Evolutionary conservation across 1,140 invertebrate species (phyloP), one percentile per base, ranked within the genome.

Genomic region (Akabosia matsudoensis): DNA sequence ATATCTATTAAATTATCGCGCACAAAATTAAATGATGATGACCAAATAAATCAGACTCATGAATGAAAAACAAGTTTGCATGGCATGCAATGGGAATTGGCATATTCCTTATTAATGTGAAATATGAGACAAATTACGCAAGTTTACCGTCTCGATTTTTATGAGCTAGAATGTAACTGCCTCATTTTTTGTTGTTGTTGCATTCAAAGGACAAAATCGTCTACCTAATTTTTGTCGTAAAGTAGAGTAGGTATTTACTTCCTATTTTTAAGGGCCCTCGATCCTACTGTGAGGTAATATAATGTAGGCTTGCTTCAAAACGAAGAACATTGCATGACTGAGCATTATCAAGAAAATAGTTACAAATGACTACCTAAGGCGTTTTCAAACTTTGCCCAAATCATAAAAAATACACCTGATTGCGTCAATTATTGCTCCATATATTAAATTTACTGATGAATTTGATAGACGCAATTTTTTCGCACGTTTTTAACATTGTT

Each of bases 131-230:
- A 28, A 3, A 28, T 67, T 31, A n/a, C 30, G 61, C 31, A 30
- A 67, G 28, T 1, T 10, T 14, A 67, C 31, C 3, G 3, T 10
- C 28, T 30, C 30, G 13, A 30, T 67, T 67, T 67, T 67, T 67
- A 67, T 67, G 61, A 67, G 31, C 61, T 67, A 67, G 61, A 67
- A 31, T 67, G n/a, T n/a, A n/a, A n/a, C n/a, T n/a, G n/a, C n/a
- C n/a, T n/a, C n/a, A n/a, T n/a, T n/a, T n/a, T n/a, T n/a, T n/a
- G n/a, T n/a, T n/a, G n/a, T n/a, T n/a, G n/a, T n/a, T n/a, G n/a
- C n/a, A n/a, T 51, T 51, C n/a, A 61, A 61, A 61, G n/a, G n/a
- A 61, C n/a, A 22, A 61, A 22, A 7, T n/a, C 54, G 26, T n/a
- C n/a, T n/a, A n/a, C n/a, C n/a, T n/a, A n/a, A n/a, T n/a, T n/a